These are phyloP conservation scores for Gadopsis marmoratus DNA, from an alignment of 2,797 vertebrate genomes.

Conservation along the genomic window DNA sequence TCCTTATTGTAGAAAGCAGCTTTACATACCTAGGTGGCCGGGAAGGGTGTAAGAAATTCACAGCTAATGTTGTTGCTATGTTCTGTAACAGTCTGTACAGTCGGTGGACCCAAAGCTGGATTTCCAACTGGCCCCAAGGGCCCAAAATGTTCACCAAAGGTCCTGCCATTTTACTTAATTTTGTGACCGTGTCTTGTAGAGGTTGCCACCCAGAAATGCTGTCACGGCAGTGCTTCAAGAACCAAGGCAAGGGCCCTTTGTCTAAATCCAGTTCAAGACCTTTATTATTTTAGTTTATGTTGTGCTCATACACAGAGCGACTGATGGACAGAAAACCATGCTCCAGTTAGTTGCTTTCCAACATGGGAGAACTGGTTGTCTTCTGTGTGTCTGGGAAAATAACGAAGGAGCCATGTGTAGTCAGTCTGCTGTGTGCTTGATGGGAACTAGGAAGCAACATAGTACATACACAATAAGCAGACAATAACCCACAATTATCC, in stretches of 20 bases:
- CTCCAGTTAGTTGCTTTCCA: not conserved
- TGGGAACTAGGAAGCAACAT: not conserved
- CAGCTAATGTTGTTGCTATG: not conserved
- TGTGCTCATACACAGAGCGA: not conserved
- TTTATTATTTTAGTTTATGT: not conserved
- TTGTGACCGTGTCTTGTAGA: not conserved
- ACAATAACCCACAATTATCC: not conserved
- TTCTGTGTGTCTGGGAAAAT: not conserved
- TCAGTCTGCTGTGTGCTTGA: not conserved
- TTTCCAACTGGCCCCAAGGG: not conserved
- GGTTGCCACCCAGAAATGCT: not conserved
- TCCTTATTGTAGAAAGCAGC: conserved; percentile 7
- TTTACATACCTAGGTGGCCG: not conserved
- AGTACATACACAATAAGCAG: not conserved
- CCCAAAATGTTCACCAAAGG: not conserved
- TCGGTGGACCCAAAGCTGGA: not conserved
- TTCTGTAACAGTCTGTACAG: not conserved
- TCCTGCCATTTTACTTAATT: not conserved
- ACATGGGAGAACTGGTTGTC: not conserved
- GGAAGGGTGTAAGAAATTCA: not conserved
- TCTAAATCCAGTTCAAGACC: not conserved
- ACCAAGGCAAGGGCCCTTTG: not conserved
- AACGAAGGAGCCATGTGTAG: not conserved
- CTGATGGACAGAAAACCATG: not conserved
- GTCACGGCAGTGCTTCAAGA: not conserved